phyloP scores from a whole-genome alignment of 2,888 invertebrate genomes.

The Lysandra bellargus region DNA sequence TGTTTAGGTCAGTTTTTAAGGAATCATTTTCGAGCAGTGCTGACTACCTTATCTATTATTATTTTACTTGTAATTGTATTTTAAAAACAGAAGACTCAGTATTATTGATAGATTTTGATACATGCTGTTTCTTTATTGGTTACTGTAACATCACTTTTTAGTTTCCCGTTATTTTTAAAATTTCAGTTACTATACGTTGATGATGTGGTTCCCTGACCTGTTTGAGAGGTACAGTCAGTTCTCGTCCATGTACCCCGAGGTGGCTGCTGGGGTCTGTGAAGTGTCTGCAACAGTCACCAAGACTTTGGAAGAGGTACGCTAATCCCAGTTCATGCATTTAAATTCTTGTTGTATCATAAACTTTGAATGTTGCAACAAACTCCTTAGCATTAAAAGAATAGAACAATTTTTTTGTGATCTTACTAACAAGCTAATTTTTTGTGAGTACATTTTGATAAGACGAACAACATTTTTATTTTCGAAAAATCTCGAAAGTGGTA shows the following conservation, averaged over 20 bases:
- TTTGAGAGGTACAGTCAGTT: constrained; percentile 83
- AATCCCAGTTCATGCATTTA: background rate
- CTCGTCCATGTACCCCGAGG: constrained; percentile 59
- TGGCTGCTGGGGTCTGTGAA: constrained; percentile 77
- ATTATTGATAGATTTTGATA: background rate
- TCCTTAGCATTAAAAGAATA: too few relatives aligned
- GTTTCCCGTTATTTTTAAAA: background rate
- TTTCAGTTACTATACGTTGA: constrained; percentile 80
- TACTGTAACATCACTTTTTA: too few relatives aligned
- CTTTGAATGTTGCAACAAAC: background rate
- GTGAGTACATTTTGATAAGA: too few relatives aligned
- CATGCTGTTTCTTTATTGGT: background rate
- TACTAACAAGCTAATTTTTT: too few relatives aligned
- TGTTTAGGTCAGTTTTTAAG: constrained; percentile 74
- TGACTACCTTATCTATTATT: background rate
- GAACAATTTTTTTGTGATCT: too few relatives aligned
- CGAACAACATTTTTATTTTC: too few relatives aligned
- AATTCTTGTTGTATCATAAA: background rate
- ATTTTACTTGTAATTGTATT: background rate
- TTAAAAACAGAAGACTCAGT: too few relatives aligned
- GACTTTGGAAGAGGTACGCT: constrained; percentile 47
- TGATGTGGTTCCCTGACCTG: constrained; percentile 87
- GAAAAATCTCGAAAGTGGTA: too few relatives aligned
- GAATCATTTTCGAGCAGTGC: background rate
- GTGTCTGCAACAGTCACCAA: constrained; percentile 71